Base-by-base conservation (phyloP, 2,888 invertebrate species). In the Petrophora chlorosata region DNA sequence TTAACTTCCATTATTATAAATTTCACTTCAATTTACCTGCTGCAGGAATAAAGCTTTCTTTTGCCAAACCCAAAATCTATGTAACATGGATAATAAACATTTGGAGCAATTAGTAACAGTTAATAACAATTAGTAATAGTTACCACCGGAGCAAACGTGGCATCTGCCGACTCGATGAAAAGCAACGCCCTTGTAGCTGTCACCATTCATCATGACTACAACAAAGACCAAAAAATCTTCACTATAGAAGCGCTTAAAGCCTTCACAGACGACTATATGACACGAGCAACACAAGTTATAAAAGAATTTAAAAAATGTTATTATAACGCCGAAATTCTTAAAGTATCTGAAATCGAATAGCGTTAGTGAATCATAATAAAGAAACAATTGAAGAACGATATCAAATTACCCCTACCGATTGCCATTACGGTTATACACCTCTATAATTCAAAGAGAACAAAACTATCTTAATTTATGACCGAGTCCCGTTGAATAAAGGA, bases 381-480 rank as follows among this genome's bases (percentile, higher is more conserved):
- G 74, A 72, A 80, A 81, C 76, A 79, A 74, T 79, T 76, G 76
- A 69, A 72, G 74, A 77, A 73, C 70, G 67, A 73, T 87, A 88
- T 90, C 88, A 86, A 81, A 84, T 89, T 86, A 85, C 89, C 79
- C 81, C 82, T 85, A 87, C 87, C 87, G 80, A 84, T 86, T 85
- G 84, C 85, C 85, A 88, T 88, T 89, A 87, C 82, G 76, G 82
- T 85, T 85, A 87, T 85, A 85, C 76, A 75, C 87, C 81, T 82
- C 79, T 83, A 87, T 87, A 87, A 86, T 75, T 89, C 87, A 87
- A 86, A 85, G 70, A 77, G 75, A 86, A 88, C 85, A 85, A 87
- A 89, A 86, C 79, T 72, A 83, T 77, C 68, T 59, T 72, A 88
- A 89, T 90, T 89, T 89, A 89, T 83, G 76, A 67, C 75, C 73